Percentiles rank a stretch among this genome's conserved stretches.
Evolutionary conservation across 2,113 vertebrate genomes (phyloP).

Genomic region (Callipepla squamata): DNA sequence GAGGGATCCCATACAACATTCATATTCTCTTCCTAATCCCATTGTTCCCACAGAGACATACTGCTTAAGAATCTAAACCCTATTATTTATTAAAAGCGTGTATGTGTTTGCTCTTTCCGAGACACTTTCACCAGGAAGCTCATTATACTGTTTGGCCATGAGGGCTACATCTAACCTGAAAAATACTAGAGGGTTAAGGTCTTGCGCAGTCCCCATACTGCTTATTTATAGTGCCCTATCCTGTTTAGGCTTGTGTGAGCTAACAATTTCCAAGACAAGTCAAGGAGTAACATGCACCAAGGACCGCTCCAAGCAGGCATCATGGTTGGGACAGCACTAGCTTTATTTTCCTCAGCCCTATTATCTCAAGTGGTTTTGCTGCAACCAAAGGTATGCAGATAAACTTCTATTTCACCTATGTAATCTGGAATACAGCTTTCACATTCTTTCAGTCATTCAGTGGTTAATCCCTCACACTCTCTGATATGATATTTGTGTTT

Average conservation of each 20-base stretch:
- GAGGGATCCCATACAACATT: not conserved
- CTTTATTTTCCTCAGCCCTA: not conserved
- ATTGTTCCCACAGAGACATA: not conserved
- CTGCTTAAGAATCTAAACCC: not conserved
- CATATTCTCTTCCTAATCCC: not conserved
- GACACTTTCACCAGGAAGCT: not conserved
- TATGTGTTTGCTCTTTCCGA: not conserved
- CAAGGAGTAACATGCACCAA: not conserved
- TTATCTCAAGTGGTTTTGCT: not conserved
- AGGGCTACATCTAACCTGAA: not conserved
- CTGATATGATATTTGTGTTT: not conserved
- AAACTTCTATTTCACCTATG: not conserved
- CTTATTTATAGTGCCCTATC: not conserved
- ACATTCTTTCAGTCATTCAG: not conserved
- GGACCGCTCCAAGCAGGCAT: not conserved
- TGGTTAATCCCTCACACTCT: accelerated
- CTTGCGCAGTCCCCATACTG: not conserved
- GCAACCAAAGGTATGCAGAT: accelerated
- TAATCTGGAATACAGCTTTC: not conserved
- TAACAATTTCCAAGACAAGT: not conserved
- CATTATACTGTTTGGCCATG: not conserved
- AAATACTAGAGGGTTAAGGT: not conserved
- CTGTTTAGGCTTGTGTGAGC: not conserved
- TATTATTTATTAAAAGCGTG: not conserved
- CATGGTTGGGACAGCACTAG: not conserved